These are phyloP conservation scores for Leucosticte australis DNA, from an alignment of 2,113 vertebrate genomes.

Conservation along the genomic window DNA sequence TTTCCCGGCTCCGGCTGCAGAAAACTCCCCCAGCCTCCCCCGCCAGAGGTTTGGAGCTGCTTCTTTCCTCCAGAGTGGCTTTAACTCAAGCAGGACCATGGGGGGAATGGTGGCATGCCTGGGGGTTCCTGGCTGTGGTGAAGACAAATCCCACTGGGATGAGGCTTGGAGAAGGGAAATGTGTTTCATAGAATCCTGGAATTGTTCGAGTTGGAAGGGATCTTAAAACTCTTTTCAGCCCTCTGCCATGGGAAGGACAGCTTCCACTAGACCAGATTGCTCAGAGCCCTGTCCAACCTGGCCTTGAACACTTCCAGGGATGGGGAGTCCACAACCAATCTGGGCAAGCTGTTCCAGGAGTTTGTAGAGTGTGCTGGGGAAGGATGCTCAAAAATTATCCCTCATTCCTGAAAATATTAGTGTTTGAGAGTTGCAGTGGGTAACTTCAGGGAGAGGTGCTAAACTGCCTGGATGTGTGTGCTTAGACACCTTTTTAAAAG, in stretches of 20 bases:
- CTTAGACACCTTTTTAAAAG: background rate
- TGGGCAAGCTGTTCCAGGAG: background rate
- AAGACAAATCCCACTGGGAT: background rate
- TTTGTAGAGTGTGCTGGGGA: background rate
- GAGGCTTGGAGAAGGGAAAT: background rate
- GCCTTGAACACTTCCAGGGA: background rate
- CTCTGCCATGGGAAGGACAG: background rate
- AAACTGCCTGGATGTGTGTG: background rate
- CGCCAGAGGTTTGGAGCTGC: background rate
- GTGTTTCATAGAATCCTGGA: background rate
- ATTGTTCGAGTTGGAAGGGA: background rate
- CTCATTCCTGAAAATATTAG: background rate
- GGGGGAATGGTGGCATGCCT: background rate
- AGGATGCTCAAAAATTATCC: background rate
- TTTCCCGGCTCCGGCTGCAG: background rate
- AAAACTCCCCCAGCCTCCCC: constrained; percentile 29
- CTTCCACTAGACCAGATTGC: background rate
- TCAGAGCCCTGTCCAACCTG: background rate
- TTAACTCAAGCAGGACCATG: background rate
- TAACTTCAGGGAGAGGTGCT: background rate
- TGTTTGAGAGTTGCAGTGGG: fast-evolving
- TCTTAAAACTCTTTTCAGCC: background rate
- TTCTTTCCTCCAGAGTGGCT: background rate
- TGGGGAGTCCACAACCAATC: background rate
- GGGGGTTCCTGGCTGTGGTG: background rate